Conservation (phyloP, 2,113 vertebrate genomes). For the Myxocyprinus asiaticus region DNA sequence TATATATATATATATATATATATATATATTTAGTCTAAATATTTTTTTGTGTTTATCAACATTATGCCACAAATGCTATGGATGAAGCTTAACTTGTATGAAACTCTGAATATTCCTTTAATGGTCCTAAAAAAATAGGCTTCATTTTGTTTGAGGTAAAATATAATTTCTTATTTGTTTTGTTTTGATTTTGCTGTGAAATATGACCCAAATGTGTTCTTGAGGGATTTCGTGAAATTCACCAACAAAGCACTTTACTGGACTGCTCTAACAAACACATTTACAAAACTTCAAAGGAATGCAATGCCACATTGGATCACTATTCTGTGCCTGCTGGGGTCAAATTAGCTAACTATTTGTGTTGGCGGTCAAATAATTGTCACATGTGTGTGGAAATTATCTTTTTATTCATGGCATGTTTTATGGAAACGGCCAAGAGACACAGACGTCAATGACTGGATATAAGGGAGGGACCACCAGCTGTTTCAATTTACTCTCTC, state of each 20-base stretch:
- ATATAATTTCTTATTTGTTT: too few relatives aligned
- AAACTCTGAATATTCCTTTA: too few relatives aligned
- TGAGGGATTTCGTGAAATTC: too few relatives aligned
- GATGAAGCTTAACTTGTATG: too few relatives aligned
- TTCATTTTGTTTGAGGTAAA: too few relatives aligned
- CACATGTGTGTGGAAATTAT: not conserved
- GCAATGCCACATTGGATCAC: conserved; percentile 5
- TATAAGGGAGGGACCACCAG: conserved; percentile 6
- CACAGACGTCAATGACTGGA: conserved; percentile 13
- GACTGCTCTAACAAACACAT: conserved; percentile 26
- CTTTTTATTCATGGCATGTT: conserved; percentile 10
- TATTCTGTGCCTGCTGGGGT: conserved; percentile 15
- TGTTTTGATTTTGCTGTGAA: too few relatives aligned
- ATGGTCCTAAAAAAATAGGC: too few relatives aligned
- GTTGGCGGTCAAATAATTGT: conserved; percentile 4
- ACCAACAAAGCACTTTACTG: not conserved
- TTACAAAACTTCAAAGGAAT: conserved; percentile 30
- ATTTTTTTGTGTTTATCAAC: too few relatives aligned
- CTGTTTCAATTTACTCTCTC: conserved; percentile 35
- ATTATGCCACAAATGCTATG: too few relatives aligned
- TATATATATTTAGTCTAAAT: too few relatives aligned
- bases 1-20: too few relatives aligned
- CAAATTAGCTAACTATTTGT: conserved; percentile 27
- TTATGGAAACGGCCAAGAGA: not conserved
- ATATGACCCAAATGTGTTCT: too few relatives aligned